These are phyloP conservation scores for Craseonycteris thonglongyai DNA, from an alignment of 2,113 vertebrate species.

Conservation along the genomic window DNA sequence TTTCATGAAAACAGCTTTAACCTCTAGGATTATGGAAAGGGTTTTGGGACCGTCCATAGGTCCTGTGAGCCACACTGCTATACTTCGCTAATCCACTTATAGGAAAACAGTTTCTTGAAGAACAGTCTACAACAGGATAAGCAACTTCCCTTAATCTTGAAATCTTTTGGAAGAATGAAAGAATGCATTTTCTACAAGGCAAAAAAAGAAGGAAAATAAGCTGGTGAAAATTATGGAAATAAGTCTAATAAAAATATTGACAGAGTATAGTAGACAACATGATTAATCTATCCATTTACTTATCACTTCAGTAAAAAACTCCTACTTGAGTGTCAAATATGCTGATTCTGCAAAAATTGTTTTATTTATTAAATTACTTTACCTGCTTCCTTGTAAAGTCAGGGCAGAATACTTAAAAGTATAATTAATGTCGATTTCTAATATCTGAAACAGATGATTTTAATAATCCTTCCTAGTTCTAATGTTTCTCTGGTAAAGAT, in stretches of 20 bases:
- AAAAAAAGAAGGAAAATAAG: background rate
- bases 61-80: background rate
- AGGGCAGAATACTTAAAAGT: background rate
- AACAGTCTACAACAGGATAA: background rate
- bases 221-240: conserved; percentile 1
- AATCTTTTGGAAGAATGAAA: background rate
- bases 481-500: background rate
- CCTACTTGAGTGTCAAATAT: background rate
- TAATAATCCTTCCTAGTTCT: background rate
- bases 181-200: background rate
- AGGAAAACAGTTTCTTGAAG: background rate
- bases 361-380: background rate
- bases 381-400: background rate
- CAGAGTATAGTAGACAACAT: background rate
- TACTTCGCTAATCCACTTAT: background rate
- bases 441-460: background rate
- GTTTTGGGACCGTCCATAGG: background rate
- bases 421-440: background rate
- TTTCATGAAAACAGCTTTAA: background rate
- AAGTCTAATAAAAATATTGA: background rate
- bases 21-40: background rate
- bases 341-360: background rate
- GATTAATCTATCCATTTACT: too few relatives aligned
- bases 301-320: background rate
- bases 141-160: background rate